Evolutionary conservation across 1,140 invertebrate genomes (phyloP), one percentile per base, ranked within the genome.

Genomic region (Temnothorax longispinosus): DNA sequence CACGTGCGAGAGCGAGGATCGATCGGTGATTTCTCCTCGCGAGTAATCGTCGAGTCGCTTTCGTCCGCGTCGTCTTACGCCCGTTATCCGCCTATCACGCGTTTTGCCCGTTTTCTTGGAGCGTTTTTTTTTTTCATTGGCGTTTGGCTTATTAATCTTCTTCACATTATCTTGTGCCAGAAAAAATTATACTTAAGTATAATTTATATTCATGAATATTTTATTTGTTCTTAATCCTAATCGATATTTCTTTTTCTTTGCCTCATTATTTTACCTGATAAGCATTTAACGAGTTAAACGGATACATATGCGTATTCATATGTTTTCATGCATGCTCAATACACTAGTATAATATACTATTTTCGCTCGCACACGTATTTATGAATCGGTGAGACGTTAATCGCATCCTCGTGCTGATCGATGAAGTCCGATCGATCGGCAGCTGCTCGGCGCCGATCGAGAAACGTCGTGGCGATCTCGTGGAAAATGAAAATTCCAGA

Each of bases 401-500:
- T 84, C 80, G n/a, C 50, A 62, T 69, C 41, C 52, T 35, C 38
- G 35, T 67, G 21, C 13, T 11, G 62, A 65, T 81, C 69, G 56
- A 84, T 84, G 60, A 84, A 50, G n/a, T 13, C 32, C 56, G 27
- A 84, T 84, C 80, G 69, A 58, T 74, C 52, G 44, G n/a, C 38
- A n/a, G 56, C 41, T 13, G 58, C 44, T 41, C 47, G 32, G 58
- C 18, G 50, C 18, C 67, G 32, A 75, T 69, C 65, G 62, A 44
- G 21, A 27, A 35, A 41, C 71, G 41, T 38, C 27, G 58, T 11
- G 41, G n/a, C 69, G 56, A 47, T 35, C 41, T 60, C n/a, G 32
- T 27, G 67, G 54, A 84, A 84, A 75, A 84, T 75, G 71, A 74
- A 84, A 75, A 75, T 84, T 74, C 54, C 80, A 38, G 69, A 50